These are phyloP conservation scores for Abrostola triplasia DNA, from an alignment of 2,888 invertebrate genomes.

Conservation along the genomic window DNA sequence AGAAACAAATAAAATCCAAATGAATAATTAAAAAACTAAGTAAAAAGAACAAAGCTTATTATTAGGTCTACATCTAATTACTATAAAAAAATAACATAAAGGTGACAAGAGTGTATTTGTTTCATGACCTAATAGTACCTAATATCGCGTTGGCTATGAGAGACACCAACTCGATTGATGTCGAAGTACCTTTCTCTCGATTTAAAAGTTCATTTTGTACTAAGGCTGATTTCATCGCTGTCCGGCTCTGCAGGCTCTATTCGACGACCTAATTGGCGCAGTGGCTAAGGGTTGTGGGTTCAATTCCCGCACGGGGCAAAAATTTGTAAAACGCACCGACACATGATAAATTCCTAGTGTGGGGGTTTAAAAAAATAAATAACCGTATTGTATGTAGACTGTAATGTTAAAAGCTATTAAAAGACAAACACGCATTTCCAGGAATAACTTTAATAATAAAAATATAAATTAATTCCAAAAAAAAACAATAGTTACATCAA, in stretches of 20 bases:
- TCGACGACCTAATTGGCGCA: no score
- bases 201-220: not conserved
- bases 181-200: not conserved
- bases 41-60: slow-evolving; percentile 55
- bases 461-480: slow-evolving; percentile 44
- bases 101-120: slow-evolving; percentile 49
- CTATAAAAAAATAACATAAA: slow-evolving; percentile 53
- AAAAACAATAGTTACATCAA: slow-evolving; percentile 47
- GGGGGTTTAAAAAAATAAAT: no score
- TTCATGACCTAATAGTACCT: slow-evolving; percentile 62
- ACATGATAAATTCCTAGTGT: no score
- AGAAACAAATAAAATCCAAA: slow-evolving; percentile 59
- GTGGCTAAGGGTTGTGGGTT: no score
- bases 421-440: slow-evolving; percentile 15
- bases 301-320: no score
- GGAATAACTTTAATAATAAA: slow-evolving; percentile 53
- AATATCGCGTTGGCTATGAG: not conserved
- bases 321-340: no score
- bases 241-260: no score
- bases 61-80: slow-evolving; percentile 70
- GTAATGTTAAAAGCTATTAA: no score
- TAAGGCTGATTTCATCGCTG: no score
- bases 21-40: slow-evolving; percentile 58
- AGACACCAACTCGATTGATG: slow-evolving; percentile 24
- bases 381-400: no score